Evolutionary conservation across 92 coral and sea anemone species (phyloP).

Genomic region (Epizoanthus illoricatus): DNA sequence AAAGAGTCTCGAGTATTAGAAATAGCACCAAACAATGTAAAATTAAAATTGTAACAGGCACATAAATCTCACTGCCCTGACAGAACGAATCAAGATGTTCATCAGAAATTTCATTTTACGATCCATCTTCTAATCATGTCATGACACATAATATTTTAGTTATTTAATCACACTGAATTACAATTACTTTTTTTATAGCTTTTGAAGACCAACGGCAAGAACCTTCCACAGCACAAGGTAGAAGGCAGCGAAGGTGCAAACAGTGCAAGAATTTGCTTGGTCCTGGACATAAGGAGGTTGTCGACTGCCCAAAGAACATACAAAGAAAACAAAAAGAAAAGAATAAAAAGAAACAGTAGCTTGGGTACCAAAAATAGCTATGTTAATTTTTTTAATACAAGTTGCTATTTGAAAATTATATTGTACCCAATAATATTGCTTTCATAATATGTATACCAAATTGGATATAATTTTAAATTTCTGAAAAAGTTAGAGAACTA

Average conservation of each 20-base stretch:
- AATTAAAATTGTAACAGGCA: neutral
- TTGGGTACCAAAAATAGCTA: too few relatives aligned
- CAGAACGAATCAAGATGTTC: neutral
- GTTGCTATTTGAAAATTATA: too few relatives aligned
- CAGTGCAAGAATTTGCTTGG: conserved; percentile 41
- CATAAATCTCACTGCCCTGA: neutral
- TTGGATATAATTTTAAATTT: too few relatives aligned
- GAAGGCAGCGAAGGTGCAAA: conserved; percentile 25
- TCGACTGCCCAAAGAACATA: conserved; percentile 45
- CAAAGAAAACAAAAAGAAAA: conserved; percentile 13
- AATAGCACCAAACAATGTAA: too few relatives aligned
- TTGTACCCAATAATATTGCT: too few relatives aligned
- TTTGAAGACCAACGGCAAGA: neutral
- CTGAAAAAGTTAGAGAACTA: too few relatives aligned
- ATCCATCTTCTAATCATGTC: neutral
- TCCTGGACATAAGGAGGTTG: conserved; percentile 45
- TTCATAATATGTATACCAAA: too few relatives aligned
- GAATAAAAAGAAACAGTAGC: neutral
- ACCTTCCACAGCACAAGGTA: conserved; percentile 1
- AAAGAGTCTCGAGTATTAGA: too few relatives aligned
- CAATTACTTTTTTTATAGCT: neutral
- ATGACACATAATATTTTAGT: neutral
- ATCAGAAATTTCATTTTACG: neutral
- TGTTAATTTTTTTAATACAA: too few relatives aligned
- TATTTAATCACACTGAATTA: conserved; percentile 1